Evolutionary conservation across 2,797 vertebrate genomes (phyloP).

Genomic region (Tragelaphus oryx): DNA sequence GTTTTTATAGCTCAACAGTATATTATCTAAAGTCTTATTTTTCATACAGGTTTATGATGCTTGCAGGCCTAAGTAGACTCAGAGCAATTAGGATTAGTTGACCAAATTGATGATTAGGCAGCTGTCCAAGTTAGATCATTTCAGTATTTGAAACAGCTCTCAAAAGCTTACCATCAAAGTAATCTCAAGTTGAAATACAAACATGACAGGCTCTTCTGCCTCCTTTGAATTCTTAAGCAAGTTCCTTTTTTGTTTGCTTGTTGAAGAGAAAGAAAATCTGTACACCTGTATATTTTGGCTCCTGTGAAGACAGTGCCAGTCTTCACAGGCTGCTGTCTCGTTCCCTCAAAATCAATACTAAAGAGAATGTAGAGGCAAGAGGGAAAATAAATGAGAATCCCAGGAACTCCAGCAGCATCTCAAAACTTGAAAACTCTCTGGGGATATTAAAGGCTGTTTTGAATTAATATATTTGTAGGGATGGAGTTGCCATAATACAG

Average conservation of each 20-base stretch:
- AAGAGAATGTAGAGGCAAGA: background rate
- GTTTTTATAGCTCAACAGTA: background rate
- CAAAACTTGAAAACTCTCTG: background rate
- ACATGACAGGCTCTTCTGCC: background rate
- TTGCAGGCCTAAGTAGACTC: background rate
- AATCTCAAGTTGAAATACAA: background rate
- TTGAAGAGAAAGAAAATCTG: background rate
- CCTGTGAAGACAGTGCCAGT: background rate
- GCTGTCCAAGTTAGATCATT: background rate
- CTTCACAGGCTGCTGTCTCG: background rate
- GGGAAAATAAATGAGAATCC: background rate
- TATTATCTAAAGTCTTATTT: background rate
- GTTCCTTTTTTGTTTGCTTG: background rate
- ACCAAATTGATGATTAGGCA: background rate
- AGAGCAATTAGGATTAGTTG: background rate
- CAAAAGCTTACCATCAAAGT: background rate
- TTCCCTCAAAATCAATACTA: background rate
- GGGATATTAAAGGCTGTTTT: background rate
- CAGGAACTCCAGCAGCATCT: background rate
- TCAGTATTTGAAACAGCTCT: background rate
- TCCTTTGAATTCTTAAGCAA: background rate
- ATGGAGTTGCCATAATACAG: background rate
- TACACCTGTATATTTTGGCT: background rate
- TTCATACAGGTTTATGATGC: background rate
- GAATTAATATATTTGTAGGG: background rate